Conservation (phyloP, 2,113 vertebrate species). For the Actenoides lindsayi region DNA sequence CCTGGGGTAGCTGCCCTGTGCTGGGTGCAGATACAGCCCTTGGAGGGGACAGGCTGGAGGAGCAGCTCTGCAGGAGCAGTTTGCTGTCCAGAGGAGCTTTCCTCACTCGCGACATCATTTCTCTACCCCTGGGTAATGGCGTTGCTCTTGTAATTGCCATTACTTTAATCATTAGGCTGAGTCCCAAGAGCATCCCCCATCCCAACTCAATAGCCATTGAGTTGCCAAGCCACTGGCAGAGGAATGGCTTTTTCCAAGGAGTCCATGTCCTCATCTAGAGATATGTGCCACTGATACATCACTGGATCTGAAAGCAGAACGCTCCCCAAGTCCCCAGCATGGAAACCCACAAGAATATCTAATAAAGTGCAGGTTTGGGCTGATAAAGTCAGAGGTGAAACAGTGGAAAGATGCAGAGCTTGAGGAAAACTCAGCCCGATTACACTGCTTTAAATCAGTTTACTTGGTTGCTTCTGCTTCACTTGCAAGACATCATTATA, state of each 20-base stretch:
- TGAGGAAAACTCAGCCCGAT: neutral
- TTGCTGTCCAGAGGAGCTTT: accelerated
- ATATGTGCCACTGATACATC: neutral
- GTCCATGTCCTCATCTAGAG: neutral
- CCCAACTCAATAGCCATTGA: neutral
- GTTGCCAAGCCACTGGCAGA: neutral
- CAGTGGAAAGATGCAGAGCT: neutral
- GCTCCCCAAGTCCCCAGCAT: neutral
- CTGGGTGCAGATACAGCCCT: neutral
- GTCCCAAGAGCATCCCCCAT: neutral
- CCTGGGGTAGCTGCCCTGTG: accelerated
- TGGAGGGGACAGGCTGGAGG: neutral
- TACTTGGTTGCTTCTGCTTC: slow-evolving; percentile 46
- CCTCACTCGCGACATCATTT: accelerated
- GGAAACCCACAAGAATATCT: neutral
- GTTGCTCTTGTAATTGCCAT: neutral
- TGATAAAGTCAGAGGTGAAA: neutral
- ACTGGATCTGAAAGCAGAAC: neutral
- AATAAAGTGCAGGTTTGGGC: neutral
- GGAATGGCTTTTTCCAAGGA: neutral
- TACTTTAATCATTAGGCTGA: neutral
- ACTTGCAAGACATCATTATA: slow-evolving; percentile 37
- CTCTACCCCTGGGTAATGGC: neutral
- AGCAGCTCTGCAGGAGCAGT: neutral
- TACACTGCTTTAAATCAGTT: slow-evolving; percentile 22